phyloP scores from a whole-genome alignment of 2,113 vertebrate genomes.

The Ammodramus savannarum region DNA sequence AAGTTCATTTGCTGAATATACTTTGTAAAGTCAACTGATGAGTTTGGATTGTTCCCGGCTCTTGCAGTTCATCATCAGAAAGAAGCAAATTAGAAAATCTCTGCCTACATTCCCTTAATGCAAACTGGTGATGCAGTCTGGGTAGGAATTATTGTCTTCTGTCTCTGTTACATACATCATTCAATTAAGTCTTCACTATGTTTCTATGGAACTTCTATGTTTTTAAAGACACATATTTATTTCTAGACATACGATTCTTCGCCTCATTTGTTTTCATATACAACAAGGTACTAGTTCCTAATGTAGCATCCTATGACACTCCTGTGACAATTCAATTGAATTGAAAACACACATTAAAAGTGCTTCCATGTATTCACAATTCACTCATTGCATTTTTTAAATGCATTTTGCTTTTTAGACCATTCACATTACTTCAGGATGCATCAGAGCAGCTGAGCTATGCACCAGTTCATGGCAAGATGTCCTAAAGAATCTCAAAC shows the following conservation, averaged over 20 bases:
- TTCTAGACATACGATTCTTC: background rate
- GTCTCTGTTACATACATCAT: background rate
- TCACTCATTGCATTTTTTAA: background rate
- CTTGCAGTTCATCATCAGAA: background rate
- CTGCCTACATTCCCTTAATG: background rate
- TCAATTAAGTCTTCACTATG: background rate
- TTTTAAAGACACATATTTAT: background rate
- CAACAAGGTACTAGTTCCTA: background rate
- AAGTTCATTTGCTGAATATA: background rate
- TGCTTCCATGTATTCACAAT: background rate
- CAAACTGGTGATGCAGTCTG: background rate
- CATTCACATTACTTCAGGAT: background rate
- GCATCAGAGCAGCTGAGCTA: background rate
- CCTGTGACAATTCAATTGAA: background rate
- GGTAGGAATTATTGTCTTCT: background rate
- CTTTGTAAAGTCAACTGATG: background rate
- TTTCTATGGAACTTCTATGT: background rate
- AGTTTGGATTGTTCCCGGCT: background rate
- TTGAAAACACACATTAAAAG: background rate
- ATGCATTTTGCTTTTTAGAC: background rate
- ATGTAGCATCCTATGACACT: background rate
- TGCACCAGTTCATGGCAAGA: background rate
- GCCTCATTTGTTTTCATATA: background rate
- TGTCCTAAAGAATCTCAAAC: background rate
- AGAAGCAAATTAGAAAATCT: background rate